Evolutionary conservation across 2,888 invertebrate genomes (phyloP), one percentile per base, ranked within the genome.

Genomic region (Eupithecia dodoneata): DNA sequence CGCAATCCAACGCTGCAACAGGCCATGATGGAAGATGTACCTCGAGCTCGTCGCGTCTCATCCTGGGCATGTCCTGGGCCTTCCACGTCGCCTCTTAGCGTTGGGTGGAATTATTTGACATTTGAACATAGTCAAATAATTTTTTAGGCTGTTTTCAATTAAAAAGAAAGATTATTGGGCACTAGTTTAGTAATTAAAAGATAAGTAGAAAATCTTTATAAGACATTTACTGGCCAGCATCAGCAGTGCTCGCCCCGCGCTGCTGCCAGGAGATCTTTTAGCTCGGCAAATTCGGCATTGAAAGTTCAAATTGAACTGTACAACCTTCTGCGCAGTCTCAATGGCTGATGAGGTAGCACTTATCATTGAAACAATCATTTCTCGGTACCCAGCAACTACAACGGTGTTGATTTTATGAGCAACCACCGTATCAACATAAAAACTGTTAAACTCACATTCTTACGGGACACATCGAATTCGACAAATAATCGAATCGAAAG

Each of bases 391-490:
- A 44, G 49, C 18, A 76, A 72, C 71, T 66, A 71, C 47, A 44
- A 42, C 13, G 63, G 76, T 81, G 82, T 83, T 79, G 81, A 74
- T 85, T 86, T 84, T 85, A 77, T 66, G 79, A 74, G 15, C 41
- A 81, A 81, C 79, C 81, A 85, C 87, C 81, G 84, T 84, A 85
- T 82, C 82, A 75, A 81, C 78, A 79, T 78, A 70, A 72, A 71
- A 67, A 71, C 71, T 45, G 52, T 45, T 59, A 42, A 73, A 77
- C 59, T 75, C 66, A 49, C 70, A 73, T 74, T 55, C 59, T 77
- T 67, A 44, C 74, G 55, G n/a, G 45, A 59, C 18, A 69, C 47
- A 30, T 70, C 67, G 47, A 30, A 47, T 70, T 47, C 70, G 47
- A 47, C 18, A 45, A 70, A 70, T 4, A 49, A 70, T 18, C 70